Evolutionary conservation across 2,888 invertebrate species (phyloP), one percentile per base, ranked within the genome.

Genomic region (Agrochola lota): DNA sequence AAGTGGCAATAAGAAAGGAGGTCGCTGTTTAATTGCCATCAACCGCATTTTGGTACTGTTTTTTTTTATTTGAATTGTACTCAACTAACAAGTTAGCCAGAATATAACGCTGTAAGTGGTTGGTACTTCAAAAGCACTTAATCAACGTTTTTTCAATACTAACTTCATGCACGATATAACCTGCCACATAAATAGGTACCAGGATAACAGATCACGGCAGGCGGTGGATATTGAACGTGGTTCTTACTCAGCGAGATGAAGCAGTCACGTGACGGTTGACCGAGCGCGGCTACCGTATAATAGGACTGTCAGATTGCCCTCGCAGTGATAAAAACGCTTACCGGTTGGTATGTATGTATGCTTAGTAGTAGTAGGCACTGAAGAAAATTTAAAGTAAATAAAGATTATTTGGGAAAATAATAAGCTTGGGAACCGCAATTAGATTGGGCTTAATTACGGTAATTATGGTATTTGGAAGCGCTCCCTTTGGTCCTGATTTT

Each of bases 221-320:
- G 88, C 84, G 84, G 85, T 85, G 77, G 83, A 85, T 85, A 74
- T 81, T 74, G 74, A 84, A 83, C 64, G 79, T 76, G 81, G 81
- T 71, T 81, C 70, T 62, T 76, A 76, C 78, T 81, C 73, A 82
- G 73, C 82, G 72, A 80, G 79, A 82, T 85, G 83, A 78, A 85
- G 84, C 83, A 76, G 83, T 85, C 85, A 77, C 81, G 88, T 91
- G 92, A 93, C 91, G 88, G 89, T 91, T 90, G 90, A 89, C 88
- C 89, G 91, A 84, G 88, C 83, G 89, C 91, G 88, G 86, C 89
- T 88, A 88, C 92, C 92, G 92, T 93, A 91, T 93, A 93, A 94
- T 94, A 88, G 91, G 90, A 88, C 91, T 91, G 92, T 93, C 93
- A 91, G 90, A 90, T 91, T 85, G 88, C 83, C 46, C 78, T 69